Base-by-base conservation (phyloP, 2,797 vertebrate species). In the Sebastes trivittatus region DNA sequence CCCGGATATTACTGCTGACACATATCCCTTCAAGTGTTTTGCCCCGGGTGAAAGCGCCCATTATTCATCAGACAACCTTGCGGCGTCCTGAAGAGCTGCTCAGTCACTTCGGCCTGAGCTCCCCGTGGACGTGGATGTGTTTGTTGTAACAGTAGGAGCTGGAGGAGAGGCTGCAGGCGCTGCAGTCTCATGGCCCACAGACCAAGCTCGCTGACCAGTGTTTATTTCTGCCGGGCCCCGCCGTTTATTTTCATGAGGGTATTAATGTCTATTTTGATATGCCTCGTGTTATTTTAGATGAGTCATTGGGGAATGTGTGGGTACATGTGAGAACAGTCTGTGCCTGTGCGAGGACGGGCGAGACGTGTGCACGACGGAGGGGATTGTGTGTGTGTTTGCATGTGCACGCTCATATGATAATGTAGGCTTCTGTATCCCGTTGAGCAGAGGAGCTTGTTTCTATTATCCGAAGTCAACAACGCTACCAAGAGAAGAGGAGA, bases 281-380 rank as follows among this genome's bases (percentile, higher is more conserved):
- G 81, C 60, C 87, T 89, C 84, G 72, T 89, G 87, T 94, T 93
- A 61, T 92, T 92, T 92, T 84, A 83, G 84, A 92, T 88, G 85
- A 89, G 79, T 93, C 92, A 88, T 59, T 78, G 75, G 91, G 91
- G 89, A 88, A 82, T 82, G 88, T 87, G 91, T 92, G 91, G 92
- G 91, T 81, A 81, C 83, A 89, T 90, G 87, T 88, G 86, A 92
- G 92, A 92, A 94, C 93, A 93, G 87, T 76, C 75, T 92, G 86
- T 89, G 90, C 91, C 80, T 91, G 64, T 62, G 80, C 23, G 36
- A 80, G 63, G 74, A 75, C 34, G 72, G 59, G 56, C 49, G 63
- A 81, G 78, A 81, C 34, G 29, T 55, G 22, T 2, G n/a, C 82
- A 83, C 14, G 18, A 32, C 14, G 9, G 42, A 67, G 55, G 63